Evolutionary conservation across 2,888 invertebrate species (phyloP), one percentile per base, ranked within the genome.

Genomic region (Lepidonotus clava): DNA sequence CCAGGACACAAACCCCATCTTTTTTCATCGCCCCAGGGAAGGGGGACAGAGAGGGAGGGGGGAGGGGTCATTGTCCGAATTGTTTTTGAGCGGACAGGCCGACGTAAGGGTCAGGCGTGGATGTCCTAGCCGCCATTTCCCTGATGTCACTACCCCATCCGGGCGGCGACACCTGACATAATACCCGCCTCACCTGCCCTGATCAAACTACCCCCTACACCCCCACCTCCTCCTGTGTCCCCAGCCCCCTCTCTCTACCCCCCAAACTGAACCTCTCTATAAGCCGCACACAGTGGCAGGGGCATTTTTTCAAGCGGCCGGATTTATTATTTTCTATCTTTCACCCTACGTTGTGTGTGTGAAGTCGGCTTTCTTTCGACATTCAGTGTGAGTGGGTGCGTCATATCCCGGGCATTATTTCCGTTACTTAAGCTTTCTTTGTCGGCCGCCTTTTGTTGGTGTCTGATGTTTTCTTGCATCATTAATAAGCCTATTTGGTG

Each of bases 401-500:
- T 51, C 41, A 46, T 28, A 80, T 80, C 46, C 28, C 80, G 24
- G 46, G 80, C 71, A 80, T 80, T 80, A 80, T 80, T 80, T 80
- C 80, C 80, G 46, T 80, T 80, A 41, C 80, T 41, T 80, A 80
- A 80, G 80, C 51, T 46, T 80, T 41, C 80, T 80, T 80, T 80
- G 80, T 80, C 6, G n/a, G 41, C 32, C 41, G 51, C 46, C 80
- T 80, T 80, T 80, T 80, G 80, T 80, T 28, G 51, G 32, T 51
- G 24, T 51, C 46, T 41, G 46, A 41, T 80, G 80, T 80, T 80
- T 80, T 46, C 46, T 28, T 80, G 80, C 80, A 80, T 80, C 46
- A 80, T 80, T 80, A 80, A 80, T 80, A 80, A 80, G 80, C 80
- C 51, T 80, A 80, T 80, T 71, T 71, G 71, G 71, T 38, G 38